Percentiles rank a stretch among this genome's conserved stretches.
phyloP scores from a whole-genome alignment of 2,888 invertebrate species.

The Ennomos quercinarius region DNA sequence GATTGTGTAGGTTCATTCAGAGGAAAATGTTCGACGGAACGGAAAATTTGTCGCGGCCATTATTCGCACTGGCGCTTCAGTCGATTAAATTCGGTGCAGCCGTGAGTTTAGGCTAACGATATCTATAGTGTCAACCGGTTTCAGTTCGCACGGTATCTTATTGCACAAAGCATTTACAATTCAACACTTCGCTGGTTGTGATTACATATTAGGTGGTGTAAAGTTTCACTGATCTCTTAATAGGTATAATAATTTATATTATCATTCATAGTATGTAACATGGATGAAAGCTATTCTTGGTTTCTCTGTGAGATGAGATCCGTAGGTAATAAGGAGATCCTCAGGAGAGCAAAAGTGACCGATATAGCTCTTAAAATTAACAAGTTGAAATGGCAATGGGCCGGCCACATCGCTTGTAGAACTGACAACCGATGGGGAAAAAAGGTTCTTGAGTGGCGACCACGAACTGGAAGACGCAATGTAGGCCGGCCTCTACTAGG shows the following conservation, averaged over 20 bases:
- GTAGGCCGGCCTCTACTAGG: no score
- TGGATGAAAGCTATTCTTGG: no score
- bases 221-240: neutral
- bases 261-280: no score
- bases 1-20: constrained; percentile 81
- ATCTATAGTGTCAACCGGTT: constrained; percentile 47
- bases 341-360: no score
- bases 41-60: constrained; percentile 82
- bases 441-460: no score
- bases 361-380: no score
- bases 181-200: constrained; percentile 16
- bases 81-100: constrained; percentile 78
- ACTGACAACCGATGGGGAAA: no score
- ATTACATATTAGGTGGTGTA: constrained; percentile 9
- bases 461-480: no score
- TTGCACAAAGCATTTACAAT: constrained; percentile 28
- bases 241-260: neutral
- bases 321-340: no score
- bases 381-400: no score
- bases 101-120: constrained; percentile 56
- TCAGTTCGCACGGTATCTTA: constrained; percentile 41
- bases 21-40: constrained; percentile 81
- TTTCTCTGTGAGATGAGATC: no score
- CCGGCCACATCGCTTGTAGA: no score
- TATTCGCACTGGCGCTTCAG: constrained; percentile 78